These are phyloP conservation scores for Cariama cristata DNA, from an alignment of 2,113 vertebrate species.

Conservation along the genomic window DNA sequence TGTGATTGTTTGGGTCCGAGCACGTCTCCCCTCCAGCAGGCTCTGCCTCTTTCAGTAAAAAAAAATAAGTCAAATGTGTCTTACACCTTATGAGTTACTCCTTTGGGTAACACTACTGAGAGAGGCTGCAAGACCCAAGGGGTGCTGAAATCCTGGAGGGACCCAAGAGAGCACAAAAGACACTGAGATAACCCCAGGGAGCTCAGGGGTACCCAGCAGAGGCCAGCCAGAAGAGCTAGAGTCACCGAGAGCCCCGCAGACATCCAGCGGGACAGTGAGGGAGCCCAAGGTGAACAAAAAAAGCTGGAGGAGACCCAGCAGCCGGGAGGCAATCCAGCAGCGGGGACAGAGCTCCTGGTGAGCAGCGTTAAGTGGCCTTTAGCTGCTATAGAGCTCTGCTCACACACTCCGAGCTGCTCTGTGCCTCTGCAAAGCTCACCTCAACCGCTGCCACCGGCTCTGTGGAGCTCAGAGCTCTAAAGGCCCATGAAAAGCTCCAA, in stretches of 20 bases:
- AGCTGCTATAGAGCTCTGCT: neutral
- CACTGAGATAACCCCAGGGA: neutral
- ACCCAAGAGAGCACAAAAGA: neutral
- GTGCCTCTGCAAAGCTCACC: neutral
- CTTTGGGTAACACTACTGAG: neutral
- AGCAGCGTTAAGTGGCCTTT: neutral
- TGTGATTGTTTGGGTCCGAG: rapidly evolving
- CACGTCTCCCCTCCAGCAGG: neutral
- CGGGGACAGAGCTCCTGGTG: rapidly evolving
- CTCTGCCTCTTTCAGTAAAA: neutral
- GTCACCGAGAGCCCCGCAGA: neutral
- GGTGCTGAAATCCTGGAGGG: neutral
- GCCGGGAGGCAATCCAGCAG: neutral
- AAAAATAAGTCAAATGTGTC: rapidly evolving
- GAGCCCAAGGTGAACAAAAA: neutral
- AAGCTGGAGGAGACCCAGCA: too few species aligned
- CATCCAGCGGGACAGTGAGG: neutral
- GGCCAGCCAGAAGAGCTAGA: neutral
- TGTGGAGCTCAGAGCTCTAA: neutral
- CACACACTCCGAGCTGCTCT: rapidly evolving
- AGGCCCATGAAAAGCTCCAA: neutral
- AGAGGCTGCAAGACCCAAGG: neutral
- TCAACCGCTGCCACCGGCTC: rapidly evolving
- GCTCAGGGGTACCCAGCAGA: neutral
- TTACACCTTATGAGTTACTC: too few species aligned